Evolutionary conservation across 2,888 invertebrate species (phyloP), one percentile per base, ranked within the genome.

Genomic region (Gandaritis pyraliata): DNA sequence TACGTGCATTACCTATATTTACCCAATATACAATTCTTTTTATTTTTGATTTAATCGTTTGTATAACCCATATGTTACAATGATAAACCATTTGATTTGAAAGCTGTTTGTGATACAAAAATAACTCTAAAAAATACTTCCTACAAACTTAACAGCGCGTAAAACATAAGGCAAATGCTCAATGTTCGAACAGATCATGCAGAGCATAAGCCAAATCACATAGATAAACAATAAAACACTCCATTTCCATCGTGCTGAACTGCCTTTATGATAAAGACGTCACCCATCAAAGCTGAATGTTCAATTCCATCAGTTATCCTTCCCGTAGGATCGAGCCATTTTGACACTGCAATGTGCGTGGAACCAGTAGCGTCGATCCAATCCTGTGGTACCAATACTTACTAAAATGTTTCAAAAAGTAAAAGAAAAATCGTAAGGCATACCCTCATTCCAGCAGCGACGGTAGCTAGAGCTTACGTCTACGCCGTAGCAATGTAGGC

Each of bases 221-320:
- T 63, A 69, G 66, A 71, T 69, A 69, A 71, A 71, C 69, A 71
- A 71, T 71, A 71, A 71, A 69, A 69, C 69, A 71, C 62, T 67
- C 69, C 69, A 69, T 71, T 69, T 46, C 53, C 64, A 68, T 66
- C 59, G 58, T 55, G 64, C 58, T 58, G 62, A 62, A 62, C 62
- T 58, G 62, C 61, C 59, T 65, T 70, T 68, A 70, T 72, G 72
- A 73, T 73, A 73, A 73, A 73, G 70, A 70, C 72, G 70, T 72
- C 66, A 68, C 65, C 63, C 72, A 72, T 70, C 69, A 71, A 71
- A 69, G 64, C 69, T 64, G 71, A 71, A 73, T 72, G 72, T 70
- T 65, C 71, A 72, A 71, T 71, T 66, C 68, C 72, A 72, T 72
- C 71, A 72, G 69, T 66, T 70, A 71, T 69, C 71, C 72, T 69